phyloP scores from a whole-genome alignment of 2,888 invertebrate species.

The Micropterix aruncella region DNA sequence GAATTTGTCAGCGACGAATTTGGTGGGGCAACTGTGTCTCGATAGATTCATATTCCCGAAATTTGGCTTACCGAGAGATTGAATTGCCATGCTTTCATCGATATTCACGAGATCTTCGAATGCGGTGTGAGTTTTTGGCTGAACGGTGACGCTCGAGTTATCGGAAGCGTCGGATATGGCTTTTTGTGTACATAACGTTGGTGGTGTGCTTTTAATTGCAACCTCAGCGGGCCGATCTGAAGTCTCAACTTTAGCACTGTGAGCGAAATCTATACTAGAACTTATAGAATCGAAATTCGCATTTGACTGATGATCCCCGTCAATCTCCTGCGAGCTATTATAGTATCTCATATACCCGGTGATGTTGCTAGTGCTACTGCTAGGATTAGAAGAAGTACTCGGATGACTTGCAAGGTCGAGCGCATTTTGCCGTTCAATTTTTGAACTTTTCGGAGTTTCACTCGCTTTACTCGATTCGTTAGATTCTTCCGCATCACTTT shows the following conservation, averaged over 20 bases:
- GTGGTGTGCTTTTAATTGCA: too few species aligned
- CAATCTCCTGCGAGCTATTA: constrained; percentile 24
- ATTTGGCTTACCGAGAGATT: constrained; percentile 22
- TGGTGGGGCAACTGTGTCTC: constrained; percentile 53
- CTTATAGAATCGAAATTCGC: background rate
- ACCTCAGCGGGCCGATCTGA: too few species aligned
- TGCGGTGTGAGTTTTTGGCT: constrained; percentile 40
- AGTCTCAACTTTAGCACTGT: background rate
- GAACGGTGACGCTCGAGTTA: constrained; percentile 40
- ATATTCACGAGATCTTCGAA: constrained; percentile 55
- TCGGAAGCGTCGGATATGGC: constrained; percentile 49
- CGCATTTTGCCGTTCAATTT: constrained; percentile 45
- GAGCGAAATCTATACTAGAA: constrained; percentile 24
- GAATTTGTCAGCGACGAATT: constrained; percentile 43
- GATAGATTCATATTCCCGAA: constrained; percentile 26
- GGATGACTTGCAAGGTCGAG: constrained; percentile 33
- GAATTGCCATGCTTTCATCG: constrained; percentile 42
- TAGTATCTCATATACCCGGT: constrained; percentile 55
- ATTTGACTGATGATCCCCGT: too few species aligned
- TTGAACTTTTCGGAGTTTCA: constrained; percentile 17
- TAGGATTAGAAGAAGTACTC: constrained; percentile 31
- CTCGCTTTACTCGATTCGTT: constrained; percentile 25
- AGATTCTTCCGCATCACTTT: constrained; percentile 29
- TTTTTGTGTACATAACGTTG: constrained; percentile 11
- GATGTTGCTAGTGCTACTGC: constrained; percentile 45